A percentile compares a stretch with the other conserved stretches of the same genome.
Conservation (phyloP, 2,888 invertebrate genomes). For the Epirrhoe tristata region DNA sequence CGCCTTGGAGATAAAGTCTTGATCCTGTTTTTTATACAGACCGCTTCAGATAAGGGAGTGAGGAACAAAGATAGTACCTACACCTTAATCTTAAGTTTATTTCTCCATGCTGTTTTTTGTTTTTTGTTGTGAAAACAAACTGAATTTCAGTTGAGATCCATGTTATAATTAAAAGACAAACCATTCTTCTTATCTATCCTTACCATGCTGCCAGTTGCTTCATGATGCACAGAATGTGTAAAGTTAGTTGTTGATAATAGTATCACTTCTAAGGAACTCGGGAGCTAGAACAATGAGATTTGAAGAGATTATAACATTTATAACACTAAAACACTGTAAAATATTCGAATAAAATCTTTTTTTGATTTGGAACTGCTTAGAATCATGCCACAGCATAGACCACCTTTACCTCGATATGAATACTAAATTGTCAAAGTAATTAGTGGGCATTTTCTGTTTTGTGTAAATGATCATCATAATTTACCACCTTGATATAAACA, state of each 20-base stretch:
- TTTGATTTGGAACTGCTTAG: not conserved
- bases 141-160: too few relatives aligned
- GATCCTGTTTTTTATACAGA: too few relatives aligned
- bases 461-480: not conserved
- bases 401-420: not conserved
- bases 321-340: not conserved
- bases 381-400: not conserved
- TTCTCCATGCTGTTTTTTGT: too few relatives aligned
- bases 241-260: constrained; percentile 50
- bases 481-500: not conserved
- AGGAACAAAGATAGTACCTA: too few relatives aligned
- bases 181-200: constrained; percentile 39
- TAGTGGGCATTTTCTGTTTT: not conserved
- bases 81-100: too few relatives aligned
- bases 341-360: too few relatives aligned
- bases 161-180: too few relatives aligned
- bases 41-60: too few relatives aligned
- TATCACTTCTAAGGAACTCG: constrained; percentile 47
- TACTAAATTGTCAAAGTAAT: not conserved
- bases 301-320: not conserved
- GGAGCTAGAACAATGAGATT: constrained; percentile 48
- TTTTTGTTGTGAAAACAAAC: too few relatives aligned
- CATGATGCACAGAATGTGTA: constrained; percentile 60
- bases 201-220: constrained; percentile 82
- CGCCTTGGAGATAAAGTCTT: too few relatives aligned